Evolutionary conservation across 2,888 invertebrate species (phyloP), one percentile per base, ranked within the genome.

Genomic region (Hydroisotoma schaefferi): DNA sequence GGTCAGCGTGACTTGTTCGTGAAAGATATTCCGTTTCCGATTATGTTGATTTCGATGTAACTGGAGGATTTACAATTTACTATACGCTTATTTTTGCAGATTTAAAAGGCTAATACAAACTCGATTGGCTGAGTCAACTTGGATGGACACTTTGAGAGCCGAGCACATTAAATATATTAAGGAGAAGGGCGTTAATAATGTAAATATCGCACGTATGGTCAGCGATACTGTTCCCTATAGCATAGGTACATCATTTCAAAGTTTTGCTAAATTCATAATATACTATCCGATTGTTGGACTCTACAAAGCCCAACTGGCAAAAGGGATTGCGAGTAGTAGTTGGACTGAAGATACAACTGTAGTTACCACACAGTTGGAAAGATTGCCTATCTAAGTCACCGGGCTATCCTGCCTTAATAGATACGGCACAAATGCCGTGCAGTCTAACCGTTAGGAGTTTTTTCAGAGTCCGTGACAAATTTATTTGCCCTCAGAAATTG

Each of bases 131-230:
- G 59, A 66, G 26, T 28, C 54, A 10, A 65, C 65, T 10, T 67
- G 67, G 67, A 65, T 62, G 2, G 62, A 62, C 55, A 28, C 44
- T 0, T 57, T 68, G 38, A 52, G 63, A 20, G 46, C 55, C 23
- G 38, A 58, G 33, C 65, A 58, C 48, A 56, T 65, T 23, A 63
- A 69, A 1, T 65, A 67, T 37, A 65, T 69, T 25, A 63, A 61
- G 27, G 46, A 57, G 20, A 20, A 56, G 26, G 67, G 67, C 2
- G 27, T 52, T 2, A 59, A 65, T 22, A 65, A 67, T 54, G 65
- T 65, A 0, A 69, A 69, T 51, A 61, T 67, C n/a, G 63, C 69
- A 2, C 65, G 65, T 40, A 69, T 69, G 69, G 56, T 69, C 25
- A 48, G 62, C 5, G 69, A 69, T 25, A 54, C 65, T 25, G 52